A percentile compares a stretch with the other conserved stretches of the same genome.
These are phyloP conservation scores for Holothuria scabra DNA, from an alignment of 53 echinoderm and acorn worm genomes.

Conservation along the genomic window DNA sequence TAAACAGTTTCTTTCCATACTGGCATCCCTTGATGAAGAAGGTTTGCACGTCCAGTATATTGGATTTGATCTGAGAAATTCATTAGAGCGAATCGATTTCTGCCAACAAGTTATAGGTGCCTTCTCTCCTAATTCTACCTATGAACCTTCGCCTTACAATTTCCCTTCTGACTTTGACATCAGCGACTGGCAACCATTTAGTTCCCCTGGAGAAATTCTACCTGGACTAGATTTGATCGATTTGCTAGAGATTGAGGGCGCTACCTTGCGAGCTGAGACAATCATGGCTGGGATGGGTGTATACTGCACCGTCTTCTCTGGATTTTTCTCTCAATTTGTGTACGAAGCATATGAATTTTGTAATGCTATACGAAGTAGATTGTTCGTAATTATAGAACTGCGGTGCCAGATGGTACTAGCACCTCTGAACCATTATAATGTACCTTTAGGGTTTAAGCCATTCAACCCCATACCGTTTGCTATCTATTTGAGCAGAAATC, in stretches of 20 bases:
- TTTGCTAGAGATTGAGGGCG: slow-evolving; percentile 2
- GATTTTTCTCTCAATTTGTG: neutral
- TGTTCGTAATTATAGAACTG: too few relatives aligned
- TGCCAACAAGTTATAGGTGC: neutral
- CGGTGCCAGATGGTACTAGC: too few relatives aligned
- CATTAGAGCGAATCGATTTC: neutral
- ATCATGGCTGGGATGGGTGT: neutral
- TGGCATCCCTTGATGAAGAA: neutral
- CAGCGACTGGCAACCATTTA: slow-evolving; percentile 5
- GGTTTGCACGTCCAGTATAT: neutral
- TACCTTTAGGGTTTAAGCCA: slow-evolving; percentile 1
- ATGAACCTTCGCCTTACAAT: neutral
- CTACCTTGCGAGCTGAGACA: neutral
- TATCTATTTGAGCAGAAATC: neutral
- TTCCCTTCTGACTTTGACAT: neutral
- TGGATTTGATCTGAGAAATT: neutral
- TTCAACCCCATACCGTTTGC: neutral
- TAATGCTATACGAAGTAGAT: too few relatives aligned
- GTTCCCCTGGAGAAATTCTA: slow-evolving; percentile 6
- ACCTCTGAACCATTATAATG: too few relatives aligned
- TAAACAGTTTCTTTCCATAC: neutral
- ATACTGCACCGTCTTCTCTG: slow-evolving; percentile 15
- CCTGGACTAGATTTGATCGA: slow-evolving; percentile 21
- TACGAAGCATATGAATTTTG: too few relatives aligned
- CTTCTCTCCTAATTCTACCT: neutral